phyloP scores from a whole-genome alignment of 2,113 vertebrate species.

The Calyptomena viridis region DNA sequence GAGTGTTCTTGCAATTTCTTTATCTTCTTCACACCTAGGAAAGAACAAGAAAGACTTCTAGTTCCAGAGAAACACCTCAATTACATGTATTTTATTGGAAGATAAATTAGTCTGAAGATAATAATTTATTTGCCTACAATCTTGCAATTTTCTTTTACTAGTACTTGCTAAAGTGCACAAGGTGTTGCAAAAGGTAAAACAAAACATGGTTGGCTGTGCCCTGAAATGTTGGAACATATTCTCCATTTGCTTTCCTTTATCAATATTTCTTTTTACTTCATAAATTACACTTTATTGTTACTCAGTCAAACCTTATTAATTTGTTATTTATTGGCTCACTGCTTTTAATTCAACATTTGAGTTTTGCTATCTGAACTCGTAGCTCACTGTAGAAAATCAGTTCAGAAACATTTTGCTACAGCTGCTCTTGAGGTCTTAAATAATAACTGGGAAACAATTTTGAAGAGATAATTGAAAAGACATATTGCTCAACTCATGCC shows the following conservation, averaged over 20 bases:
- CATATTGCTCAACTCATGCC: slow-evolving; percentile 2
- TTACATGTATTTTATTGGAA: neutral
- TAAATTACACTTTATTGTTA: neutral
- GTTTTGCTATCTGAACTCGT: neutral
- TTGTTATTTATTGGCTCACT: slow-evolving; percentile 10
- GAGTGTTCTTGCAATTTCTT: neutral
- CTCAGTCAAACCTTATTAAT: neutral
- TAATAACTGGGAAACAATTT: neutral
- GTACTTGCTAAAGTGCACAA: neutral
- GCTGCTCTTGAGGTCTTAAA: neutral
- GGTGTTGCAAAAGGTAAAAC: neutral
- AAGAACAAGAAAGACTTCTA: neutral
- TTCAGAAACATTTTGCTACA: slow-evolving; percentile 13
- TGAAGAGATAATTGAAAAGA: slow-evolving; percentile 32
- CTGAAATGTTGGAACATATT: neutral
- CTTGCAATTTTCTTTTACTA: neutral
- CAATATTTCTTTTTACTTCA: neutral
- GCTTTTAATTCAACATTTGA: neutral
- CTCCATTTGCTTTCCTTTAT: neutral
- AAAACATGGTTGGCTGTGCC: rapidly evolving
- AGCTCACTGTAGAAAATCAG: neutral
- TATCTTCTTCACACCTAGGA: neutral
- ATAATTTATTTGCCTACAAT: neutral
- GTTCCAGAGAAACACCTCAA: neutral
- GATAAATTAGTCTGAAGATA: neutral